phyloP scores from a whole-genome alignment of 2,113 vertebrate species.

The Sisor rabdophorus region DNA sequence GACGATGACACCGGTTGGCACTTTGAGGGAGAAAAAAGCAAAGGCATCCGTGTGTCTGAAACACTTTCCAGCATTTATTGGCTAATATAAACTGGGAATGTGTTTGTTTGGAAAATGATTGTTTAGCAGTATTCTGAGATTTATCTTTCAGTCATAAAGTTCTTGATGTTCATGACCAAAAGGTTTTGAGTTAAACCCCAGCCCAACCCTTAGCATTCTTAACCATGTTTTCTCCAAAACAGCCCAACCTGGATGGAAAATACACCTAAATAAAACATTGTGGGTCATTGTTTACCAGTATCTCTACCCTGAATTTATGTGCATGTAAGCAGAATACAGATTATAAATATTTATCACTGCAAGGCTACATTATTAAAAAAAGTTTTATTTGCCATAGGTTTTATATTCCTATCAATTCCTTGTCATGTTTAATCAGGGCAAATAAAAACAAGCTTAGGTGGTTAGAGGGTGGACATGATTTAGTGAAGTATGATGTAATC shows the following conservation, averaged over 20 bases:
- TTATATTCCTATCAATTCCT: too few relatives aligned
- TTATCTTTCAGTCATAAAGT: neutral
- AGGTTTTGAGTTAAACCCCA: neutral
- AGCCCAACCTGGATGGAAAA: neutral
- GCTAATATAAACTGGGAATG: slow-evolving; percentile 1
- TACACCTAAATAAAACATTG: neutral
- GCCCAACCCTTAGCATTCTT: neutral
- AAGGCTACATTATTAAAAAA: neutral
- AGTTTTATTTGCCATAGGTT: neutral
- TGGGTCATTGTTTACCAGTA: neutral
- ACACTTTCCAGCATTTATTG: neutral
- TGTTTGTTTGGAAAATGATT: neutral
- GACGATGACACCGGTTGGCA: neutral
- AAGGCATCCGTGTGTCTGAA: slow-evolving; percentile 9
- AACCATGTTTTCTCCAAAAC: neutral
- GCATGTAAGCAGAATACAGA: neutral
- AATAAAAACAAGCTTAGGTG: too few relatives aligned
- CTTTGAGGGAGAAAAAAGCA: neutral
- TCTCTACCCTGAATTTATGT: neutral
- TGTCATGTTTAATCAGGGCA: too few relatives aligned
- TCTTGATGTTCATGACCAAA: neutral
- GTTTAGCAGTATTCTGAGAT: neutral
- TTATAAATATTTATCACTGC: neutral
- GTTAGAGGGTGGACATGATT: too few relatives aligned
- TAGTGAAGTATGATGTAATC: too few relatives aligned